These are phyloP conservation scores for Drosophila busckii DNA, from an alignment of 1,140 invertebrate species.

Conservation along the genomic window DNA sequence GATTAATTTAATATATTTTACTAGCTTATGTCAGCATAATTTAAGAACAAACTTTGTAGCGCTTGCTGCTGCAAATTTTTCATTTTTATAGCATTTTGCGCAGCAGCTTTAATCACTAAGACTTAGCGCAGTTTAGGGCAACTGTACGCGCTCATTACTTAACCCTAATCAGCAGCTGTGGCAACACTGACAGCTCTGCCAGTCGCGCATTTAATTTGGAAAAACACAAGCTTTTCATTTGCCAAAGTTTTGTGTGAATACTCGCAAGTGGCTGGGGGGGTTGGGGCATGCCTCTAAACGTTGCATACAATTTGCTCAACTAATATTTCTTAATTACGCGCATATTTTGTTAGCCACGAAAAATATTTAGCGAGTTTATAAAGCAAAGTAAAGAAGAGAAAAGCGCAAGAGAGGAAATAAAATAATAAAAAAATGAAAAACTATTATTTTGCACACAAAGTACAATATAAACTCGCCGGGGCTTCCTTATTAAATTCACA, in stretches of 20 bases:
- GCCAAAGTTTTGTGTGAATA: slow-evolving; percentile 37
- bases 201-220: slow-evolving; percentile 63
- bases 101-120: too few relatives aligned
- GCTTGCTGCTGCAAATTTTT: too few relatives aligned
- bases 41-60: too few relatives aligned
- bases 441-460: slow-evolving; percentile 75
- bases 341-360: slow-evolving; percentile 47
- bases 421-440: too few relatives aligned
- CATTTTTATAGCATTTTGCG: too few relatives aligned
- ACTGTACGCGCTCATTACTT: too few relatives aligned
- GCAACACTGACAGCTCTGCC: slow-evolving; percentile 21
- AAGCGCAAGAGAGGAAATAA: too few relatives aligned
- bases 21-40: too few relatives aligned
- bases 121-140: too few relatives aligned
- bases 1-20: too few relatives aligned
- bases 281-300: slow-evolving; percentile 46
- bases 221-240: slow-evolving; percentile 60
- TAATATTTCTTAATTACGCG: slow-evolving; percentile 63
- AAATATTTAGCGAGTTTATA: slow-evolving; percentile 67
- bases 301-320: slow-evolving; percentile 35
- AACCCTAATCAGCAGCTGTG: too few relatives aligned
- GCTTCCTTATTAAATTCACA: slow-evolving; percentile 70
- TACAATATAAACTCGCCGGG: slow-evolving; percentile 72
- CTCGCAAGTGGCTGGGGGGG: background rate
- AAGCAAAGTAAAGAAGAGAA: too few relatives aligned